Evolutionary conservation across 2,797 vertebrate genomes (phyloP).

Genomic region (Xenops minutus): DNA sequence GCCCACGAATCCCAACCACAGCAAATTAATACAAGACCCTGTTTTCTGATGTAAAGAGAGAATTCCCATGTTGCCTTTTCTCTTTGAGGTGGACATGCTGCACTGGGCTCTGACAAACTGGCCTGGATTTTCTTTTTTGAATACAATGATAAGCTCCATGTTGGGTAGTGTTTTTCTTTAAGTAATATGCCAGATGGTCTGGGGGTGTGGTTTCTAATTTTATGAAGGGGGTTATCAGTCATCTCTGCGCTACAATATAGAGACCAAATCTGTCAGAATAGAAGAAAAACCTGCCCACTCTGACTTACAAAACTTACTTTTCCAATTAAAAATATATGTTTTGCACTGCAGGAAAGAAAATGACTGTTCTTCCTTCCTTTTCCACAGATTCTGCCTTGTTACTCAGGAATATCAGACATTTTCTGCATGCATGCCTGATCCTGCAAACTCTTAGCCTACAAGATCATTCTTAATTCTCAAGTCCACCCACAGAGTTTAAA

Average conservation of each 20-base stretch:
- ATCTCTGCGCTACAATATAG: conserved; percentile 54
- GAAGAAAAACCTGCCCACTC: conserved; percentile 60
- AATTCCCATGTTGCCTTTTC: background rate
- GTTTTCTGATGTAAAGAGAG: background rate
- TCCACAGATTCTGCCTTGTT: conserved; percentile 7
- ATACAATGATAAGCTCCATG: conserved; percentile 55
- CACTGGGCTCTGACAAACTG: background rate
- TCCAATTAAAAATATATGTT: conserved; percentile 21
- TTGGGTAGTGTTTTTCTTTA: conserved; percentile 60
- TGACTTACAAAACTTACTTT: conserved; percentile 56
- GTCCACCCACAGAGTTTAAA: conserved; percentile 52
- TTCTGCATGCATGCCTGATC: conserved; percentile 40
- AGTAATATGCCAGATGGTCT: conserved; percentile 68
- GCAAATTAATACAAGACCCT: background rate
- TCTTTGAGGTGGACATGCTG: background rate
- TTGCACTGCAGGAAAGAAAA: conserved; percentile 33
- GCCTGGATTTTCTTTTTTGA: conserved; percentile 54
- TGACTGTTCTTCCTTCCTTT: background rate
- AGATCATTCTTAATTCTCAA: conserved; percentile 28
- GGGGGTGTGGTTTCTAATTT: conserved; percentile 73
- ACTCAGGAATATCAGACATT: conserved; percentile 40
- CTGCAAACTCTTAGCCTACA: conserved; percentile 40
- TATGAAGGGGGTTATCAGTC: conserved; percentile 68
- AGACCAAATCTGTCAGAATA: conserved; percentile 66
- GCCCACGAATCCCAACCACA: background rate